Evolutionary conservation across 2,888 invertebrate species (phyloP).

Genomic region (Cylloceria caligata): DNA sequence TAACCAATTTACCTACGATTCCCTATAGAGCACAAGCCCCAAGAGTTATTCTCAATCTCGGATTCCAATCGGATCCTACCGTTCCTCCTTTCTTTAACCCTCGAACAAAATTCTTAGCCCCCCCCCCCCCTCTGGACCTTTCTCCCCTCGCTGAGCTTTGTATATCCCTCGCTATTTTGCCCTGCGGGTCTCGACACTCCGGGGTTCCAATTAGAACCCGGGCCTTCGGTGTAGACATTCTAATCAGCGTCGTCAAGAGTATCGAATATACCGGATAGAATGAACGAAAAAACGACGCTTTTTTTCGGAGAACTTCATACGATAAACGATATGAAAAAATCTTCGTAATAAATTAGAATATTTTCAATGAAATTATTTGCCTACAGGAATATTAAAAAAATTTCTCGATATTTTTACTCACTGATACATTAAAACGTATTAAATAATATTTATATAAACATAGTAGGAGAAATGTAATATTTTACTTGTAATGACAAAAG

Average conservation of each 20-base stretch:
- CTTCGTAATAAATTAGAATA: not conserved
- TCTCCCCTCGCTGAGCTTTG: slow-evolving; percentile 27
- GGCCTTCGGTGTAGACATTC: slow-evolving; percentile 36
- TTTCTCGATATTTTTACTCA: not conserved
- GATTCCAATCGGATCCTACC: slow-evolving; percentile 42
- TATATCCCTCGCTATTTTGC: slow-evolving; percentile 44
- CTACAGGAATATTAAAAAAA: not conserved
- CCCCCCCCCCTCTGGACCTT: no score
- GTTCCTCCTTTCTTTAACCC: slow-evolving; percentile 26
- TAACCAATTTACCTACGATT: slow-evolving; percentile 46
- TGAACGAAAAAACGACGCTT: not conserved
- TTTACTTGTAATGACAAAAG: slow-evolving; percentile 15
- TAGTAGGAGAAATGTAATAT: not conserved
- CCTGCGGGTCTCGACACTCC: slow-evolving; percentile 27
- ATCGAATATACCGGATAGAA: slow-evolving; percentile 12
- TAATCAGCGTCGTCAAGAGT: slow-evolving; percentile 19
- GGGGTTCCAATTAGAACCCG: slow-evolving; percentile 54
- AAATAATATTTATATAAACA: not conserved
- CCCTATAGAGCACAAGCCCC: slow-evolving; percentile 26
- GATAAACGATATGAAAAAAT: not conserved
- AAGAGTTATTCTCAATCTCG: slow-evolving; percentile 46
- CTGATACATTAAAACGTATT: not conserved
- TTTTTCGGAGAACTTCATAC: not conserved
- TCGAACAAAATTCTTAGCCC: slow-evolving; percentile 12
- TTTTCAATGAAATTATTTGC: not conserved